Conservation (phyloP, 1,140 invertebrate genomes). For the Anagrus nilaparvatae region DNA sequence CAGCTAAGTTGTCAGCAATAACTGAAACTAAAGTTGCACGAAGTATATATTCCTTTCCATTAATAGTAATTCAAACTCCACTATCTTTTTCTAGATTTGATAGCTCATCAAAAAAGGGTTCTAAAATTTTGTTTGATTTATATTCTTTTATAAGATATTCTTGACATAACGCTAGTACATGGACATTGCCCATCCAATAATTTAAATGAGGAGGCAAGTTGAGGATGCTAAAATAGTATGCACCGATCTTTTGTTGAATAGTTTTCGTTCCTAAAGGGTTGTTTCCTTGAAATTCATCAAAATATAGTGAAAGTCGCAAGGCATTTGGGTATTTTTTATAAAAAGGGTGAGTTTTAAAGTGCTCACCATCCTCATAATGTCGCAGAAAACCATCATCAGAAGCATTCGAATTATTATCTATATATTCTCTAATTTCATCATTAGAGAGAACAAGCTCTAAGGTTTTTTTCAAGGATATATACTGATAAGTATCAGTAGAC, state of each 20-base stretch:
- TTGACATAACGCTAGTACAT: constrained; percentile 1
- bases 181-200: neutral
- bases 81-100: neutral
- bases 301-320: neutral
- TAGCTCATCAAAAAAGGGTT: constrained; percentile 3
- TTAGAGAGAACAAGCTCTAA: too few relatives aligned
- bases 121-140: neutral
- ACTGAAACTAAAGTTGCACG: neutral
- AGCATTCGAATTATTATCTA: too few relatives aligned
- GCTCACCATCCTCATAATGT: neutral
- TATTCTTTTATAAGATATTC: constrained; percentile 7
- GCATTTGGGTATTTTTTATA: neutral
- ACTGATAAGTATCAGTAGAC: neutral
- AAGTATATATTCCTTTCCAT: neutral
- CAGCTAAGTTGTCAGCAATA: constrained; percentile 2
- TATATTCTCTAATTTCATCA: too few relatives aligned
- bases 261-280: constrained; percentile 7
- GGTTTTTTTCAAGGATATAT: too few relatives aligned
- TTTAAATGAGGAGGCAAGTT: constrained; percentile 3
- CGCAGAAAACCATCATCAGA: neutral
- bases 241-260: constrained; percentile 5
- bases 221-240: constrained; percentile 1
- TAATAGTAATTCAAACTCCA: neutral
- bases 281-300: constrained; percentile 5
- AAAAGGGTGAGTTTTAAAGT: neutral